These are phyloP conservation scores for Alexandromys fortis DNA, from an alignment of 2,113 vertebrate species.

Conservation along the genomic window DNA sequence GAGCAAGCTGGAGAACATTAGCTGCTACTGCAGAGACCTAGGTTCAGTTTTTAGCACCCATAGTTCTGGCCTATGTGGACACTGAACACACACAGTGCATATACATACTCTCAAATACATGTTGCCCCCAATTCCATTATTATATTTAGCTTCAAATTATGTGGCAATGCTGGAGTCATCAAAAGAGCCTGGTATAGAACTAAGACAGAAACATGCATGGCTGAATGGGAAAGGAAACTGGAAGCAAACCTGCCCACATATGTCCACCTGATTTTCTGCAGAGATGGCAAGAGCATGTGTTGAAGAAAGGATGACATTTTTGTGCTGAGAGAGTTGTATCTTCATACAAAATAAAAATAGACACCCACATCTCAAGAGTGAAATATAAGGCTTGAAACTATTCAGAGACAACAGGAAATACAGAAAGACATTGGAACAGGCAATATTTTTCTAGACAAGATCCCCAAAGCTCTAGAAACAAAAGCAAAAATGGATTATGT, in stretches of 20 bases:
- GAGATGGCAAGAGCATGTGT: not conserved
- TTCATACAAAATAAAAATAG: not conserved
- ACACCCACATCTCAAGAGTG: not conserved
- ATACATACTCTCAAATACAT: not conserved
- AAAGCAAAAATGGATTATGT: not conserved
- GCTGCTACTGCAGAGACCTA: not conserved
- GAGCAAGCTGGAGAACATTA: not conserved
- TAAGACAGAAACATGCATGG: not conserved
- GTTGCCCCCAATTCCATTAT: not conserved
- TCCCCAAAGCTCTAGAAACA: not conserved
- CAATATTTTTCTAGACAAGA: not conserved
- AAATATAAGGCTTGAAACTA: not conserved
- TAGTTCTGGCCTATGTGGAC: not conserved
- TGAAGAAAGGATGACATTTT: not conserved
- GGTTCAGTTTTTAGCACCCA: not conserved
- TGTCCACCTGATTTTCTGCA: not conserved
- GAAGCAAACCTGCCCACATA: not conserved
- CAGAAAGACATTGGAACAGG: not conserved
- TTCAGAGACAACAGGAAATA: not conserved
- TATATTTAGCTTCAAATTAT: not conserved
- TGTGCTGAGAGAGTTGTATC: not conserved
- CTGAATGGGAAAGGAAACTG: not conserved
- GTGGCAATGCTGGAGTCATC: not conserved
- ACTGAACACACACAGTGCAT: not conserved
- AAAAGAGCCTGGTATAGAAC: not conserved